phyloP scores from a whole-genome alignment of 35 echinoderm and acorn worm genomes.

The Lytechinus pictus region DNA sequence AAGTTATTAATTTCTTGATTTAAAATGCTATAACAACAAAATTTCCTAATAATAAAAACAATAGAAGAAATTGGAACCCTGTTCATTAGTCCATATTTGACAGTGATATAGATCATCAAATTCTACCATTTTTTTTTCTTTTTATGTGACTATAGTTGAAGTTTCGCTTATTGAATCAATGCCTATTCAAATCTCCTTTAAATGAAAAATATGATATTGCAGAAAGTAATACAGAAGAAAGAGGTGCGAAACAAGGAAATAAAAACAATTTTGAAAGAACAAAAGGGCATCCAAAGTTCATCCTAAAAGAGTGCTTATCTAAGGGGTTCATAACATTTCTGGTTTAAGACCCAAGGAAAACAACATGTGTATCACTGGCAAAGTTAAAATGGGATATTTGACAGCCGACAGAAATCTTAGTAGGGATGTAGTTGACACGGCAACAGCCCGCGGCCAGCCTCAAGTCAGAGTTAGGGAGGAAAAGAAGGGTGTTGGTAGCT shows the following conservation, averaged over 20 bases:
- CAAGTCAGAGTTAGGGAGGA: constrained; percentile 37
- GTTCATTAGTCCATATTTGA: background rate
- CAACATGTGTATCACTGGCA: constrained; percentile 31
- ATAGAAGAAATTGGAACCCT: too few species aligned
- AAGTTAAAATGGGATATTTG: constrained; percentile 31
- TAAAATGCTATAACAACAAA: too few species aligned
- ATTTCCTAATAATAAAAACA: too few species aligned
- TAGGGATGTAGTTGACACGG: constrained; percentile 35
- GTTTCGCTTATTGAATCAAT: too few species aligned
- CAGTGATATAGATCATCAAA: background rate
- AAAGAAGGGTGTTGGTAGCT: constrained; percentile 29
- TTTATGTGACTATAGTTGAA: background rate
- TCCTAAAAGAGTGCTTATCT: background rate
- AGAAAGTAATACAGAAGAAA: background rate
- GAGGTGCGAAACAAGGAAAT: background rate
- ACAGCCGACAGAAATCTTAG: constrained; percentile 50
- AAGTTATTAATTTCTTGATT: too few species aligned
- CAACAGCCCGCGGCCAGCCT: constrained; percentile 25
- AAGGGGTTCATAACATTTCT: background rate
- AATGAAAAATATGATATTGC: background rate
- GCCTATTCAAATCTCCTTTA: background rate
- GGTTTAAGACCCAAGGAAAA: background rate
- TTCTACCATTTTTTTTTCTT: background rate
- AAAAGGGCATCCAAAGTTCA: background rate
- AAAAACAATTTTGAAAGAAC: background rate